Evolutionary conservation across 1,140 invertebrate species (phyloP).

Genomic region (Berghia stephanieae): DNA sequence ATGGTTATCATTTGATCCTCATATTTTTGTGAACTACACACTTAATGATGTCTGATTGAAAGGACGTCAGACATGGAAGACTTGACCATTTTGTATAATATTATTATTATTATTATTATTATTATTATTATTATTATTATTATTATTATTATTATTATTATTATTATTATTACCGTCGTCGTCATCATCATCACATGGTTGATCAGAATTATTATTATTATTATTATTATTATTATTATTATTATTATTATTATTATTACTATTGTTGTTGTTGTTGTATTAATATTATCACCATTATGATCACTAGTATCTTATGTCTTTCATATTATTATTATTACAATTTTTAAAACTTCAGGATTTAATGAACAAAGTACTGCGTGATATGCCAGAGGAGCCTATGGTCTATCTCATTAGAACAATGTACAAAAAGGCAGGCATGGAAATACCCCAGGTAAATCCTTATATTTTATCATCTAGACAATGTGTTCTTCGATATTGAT

Average conservation of each 20-base stretch:
- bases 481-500: not conserved
- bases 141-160: no score
- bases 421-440: constrained; percentile 57
- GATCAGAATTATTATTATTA: not conserved
- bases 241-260: not conserved
- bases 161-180: not conserved
- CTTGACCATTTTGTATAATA: no score
- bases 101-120: no score
- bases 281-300: not conserved
- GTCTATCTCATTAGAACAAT: constrained; percentile 54
- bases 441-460: constrained; percentile 49
- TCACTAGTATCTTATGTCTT: not conserved
- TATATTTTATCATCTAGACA: not conserved
- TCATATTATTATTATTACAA: not conserved
- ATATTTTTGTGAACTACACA: no score
- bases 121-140: no score
- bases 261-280: not conserved
- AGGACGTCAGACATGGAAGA: no score
- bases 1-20: no score
- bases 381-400: constrained; percentile 60
- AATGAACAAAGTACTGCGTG: constrained; percentile 61
- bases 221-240: not conserved
- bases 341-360: constrained; percentile 52
- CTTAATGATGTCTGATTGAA: no score
- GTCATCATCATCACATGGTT: not conserved